These are phyloP conservation scores for Corydoras maculifer DNA, from an alignment of 2,113 vertebrate species.

Conservation along the genomic window DNA sequence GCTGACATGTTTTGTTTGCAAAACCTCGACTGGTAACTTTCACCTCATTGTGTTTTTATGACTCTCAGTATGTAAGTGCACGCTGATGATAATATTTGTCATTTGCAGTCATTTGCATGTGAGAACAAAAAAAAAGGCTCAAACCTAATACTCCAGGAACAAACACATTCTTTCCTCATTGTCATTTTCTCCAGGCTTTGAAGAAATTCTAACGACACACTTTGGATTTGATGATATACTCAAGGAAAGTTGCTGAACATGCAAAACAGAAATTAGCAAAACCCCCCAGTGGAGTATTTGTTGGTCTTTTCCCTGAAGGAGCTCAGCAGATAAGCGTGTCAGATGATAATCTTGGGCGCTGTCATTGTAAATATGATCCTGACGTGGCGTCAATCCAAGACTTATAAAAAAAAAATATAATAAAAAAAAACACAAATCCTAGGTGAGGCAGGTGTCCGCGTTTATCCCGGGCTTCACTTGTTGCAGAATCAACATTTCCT, in stretches of 20 bases:
- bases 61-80: too few relatives aligned
- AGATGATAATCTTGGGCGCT: slow-evolving; percentile 5
- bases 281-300: not conserved
- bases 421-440: too few relatives aligned
- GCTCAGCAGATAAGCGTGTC: not conserved
- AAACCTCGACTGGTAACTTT: too few relatives aligned
- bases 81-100: too few relatives aligned
- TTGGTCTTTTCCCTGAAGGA: not conserved
- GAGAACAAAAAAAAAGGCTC: too few relatives aligned
- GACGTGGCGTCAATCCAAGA: not conserved
- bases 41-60: too few relatives aligned
- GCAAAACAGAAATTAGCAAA: not conserved
- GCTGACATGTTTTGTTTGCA: too few relatives aligned
- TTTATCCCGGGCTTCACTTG: too few relatives aligned
- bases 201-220: not conserved
- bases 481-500: too few relatives aligned
- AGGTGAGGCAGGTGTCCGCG: too few relatives aligned
- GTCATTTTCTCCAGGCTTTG: not conserved
- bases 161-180: not conserved
- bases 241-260: not conserved
- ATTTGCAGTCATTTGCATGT: too few relatives aligned
- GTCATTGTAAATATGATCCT: not conserved
- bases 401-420: too few relatives aligned
- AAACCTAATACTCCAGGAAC: not conserved
- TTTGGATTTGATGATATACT: not conserved